Percentiles rank a stretch among this genome's conserved stretches.
Evolutionary conservation across 2,797 vertebrate species (phyloP).

Genomic region (Lacerta bilineata): DNA sequence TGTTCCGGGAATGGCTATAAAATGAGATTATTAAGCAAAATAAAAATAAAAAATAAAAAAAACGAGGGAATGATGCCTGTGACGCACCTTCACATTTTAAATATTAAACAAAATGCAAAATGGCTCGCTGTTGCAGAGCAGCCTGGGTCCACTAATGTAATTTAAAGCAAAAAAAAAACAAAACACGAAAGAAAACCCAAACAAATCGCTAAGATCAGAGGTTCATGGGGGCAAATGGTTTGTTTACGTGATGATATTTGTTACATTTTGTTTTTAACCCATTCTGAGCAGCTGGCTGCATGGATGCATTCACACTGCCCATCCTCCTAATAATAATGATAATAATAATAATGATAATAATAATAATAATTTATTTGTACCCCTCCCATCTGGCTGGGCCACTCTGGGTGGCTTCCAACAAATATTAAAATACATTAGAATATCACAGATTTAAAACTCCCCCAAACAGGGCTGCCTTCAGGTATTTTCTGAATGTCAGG

Average conservation of each 20-base stretch:
- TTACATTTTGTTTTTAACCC: neutral
- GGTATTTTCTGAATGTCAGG: too few relatives aligned
- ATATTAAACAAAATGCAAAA: neutral
- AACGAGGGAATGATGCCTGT: neutral
- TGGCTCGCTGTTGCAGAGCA: neutral
- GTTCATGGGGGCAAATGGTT: neutral
- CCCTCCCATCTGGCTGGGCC: too few relatives aligned
- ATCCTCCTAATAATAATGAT: too few relatives aligned
- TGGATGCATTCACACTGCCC: too few relatives aligned
- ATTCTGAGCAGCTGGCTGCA: neutral
- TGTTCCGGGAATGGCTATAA: neutral
- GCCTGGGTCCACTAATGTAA: neutral
- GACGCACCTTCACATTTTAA: neutral
- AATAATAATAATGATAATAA: too few relatives aligned
- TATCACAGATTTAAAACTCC: too few relatives aligned
- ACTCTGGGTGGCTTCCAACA: too few relatives aligned
- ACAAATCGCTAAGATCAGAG: neutral
- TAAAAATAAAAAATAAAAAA: too few relatives aligned
- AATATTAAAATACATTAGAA: too few relatives aligned
- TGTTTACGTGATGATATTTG: neutral
- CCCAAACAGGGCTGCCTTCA: too few relatives aligned
- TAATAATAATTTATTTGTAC: too few relatives aligned
- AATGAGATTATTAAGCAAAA: slow-evolving; percentile 4
- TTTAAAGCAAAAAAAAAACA: neutral
- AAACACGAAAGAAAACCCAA: neutral